A percentile compares a stretch with the other conserved stretches of the same genome.
Conservation (phyloP, 2,888 invertebrate species). For the Macrophya alboannulata region DNA sequence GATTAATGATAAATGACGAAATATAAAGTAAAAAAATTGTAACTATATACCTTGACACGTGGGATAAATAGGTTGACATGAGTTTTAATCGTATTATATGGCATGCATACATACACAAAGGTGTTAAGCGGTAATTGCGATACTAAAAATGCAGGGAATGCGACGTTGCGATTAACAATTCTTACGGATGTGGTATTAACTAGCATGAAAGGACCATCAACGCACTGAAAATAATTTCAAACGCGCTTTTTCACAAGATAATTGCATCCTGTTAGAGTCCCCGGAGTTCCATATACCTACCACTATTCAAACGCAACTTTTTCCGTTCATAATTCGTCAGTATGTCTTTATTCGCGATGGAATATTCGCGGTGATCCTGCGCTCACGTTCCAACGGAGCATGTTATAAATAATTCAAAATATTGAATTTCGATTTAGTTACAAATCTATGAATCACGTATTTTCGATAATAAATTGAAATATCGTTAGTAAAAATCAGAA, state of each 20-base stretch:
- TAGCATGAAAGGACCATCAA: conserved; percentile 2
- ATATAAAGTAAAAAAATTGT: neutral
- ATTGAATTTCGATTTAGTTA: neutral
- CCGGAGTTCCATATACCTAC: neutral
- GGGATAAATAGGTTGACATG: conserved; percentile 20
- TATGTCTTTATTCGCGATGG: conserved; percentile 29
- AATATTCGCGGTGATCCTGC: neutral
- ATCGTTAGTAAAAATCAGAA: neutral
- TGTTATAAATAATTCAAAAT: too few relatives aligned
- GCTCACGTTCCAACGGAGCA: neutral
- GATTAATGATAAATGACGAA: neutral
- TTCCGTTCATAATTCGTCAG: conserved; percentile 8
- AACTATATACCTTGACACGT: neutral
- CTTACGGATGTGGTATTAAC: conserved; percentile 32
- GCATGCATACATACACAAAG: neutral
- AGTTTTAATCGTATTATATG: conserved; percentile 8
- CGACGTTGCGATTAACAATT: neutral
- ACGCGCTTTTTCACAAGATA: conserved; percentile 31
- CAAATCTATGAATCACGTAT: neutral
- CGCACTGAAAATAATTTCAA: conserved; percentile 44
- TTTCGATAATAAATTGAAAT: neutral
- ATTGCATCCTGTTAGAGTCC: conserved; percentile 51
- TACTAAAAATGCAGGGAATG: conserved; percentile 38
- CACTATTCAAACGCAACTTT: conserved; percentile 16
- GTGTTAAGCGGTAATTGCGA: conserved; percentile 18